Base-by-base conservation (phyloP, 2,888 invertebrate species). In the Amphipoea oculea region DNA sequence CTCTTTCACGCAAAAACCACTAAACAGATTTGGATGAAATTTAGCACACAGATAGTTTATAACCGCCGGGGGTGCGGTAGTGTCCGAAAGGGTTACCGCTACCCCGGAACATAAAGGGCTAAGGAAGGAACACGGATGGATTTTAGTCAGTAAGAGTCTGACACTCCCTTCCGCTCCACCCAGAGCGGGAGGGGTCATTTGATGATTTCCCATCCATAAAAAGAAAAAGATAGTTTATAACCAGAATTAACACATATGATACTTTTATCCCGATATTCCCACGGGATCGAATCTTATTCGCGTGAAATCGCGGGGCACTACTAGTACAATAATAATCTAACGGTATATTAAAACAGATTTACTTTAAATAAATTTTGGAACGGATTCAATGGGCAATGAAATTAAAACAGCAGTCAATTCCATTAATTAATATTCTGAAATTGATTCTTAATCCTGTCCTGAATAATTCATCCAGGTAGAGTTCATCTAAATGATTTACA, bases 381-480 rank as follows among this genome's bases (percentile, higher is more conserved):
- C 57, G 23, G 23, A 57, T 65, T 69, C 65, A 81, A 66, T 69
- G 20, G 12, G 23, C 42, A 76, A 57, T 77, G 42, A 78, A 77
- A 78, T 78, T 81, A 76, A 86, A 84, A 70, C 74, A 62, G 48
- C 48, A 78, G 66, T 77, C 84, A 66, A 73, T 84, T 86, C 73
- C 67, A 78, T 86, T 84, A 76, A 82, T 86, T 82, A 76, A 85
- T 78, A 79, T 82, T 86, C 73, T 29, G 67, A 70, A 82, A 87
- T 86, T 85, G 79, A 87, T 84, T 84, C 70, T 63, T 79, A 86
- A 86, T 84, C 68, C 57, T 73, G 40, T 36, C 42, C 51, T 86
- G 84, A 86, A 80, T 82, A 68, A 86, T 85, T 83, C 81, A 85
- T 81, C 20, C 72, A 62, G 63, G 75, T 70, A 14, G 65, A 78